Conservation (phyloP, 1,140 invertebrate species). For the Neodiprion lecontei region DNA sequence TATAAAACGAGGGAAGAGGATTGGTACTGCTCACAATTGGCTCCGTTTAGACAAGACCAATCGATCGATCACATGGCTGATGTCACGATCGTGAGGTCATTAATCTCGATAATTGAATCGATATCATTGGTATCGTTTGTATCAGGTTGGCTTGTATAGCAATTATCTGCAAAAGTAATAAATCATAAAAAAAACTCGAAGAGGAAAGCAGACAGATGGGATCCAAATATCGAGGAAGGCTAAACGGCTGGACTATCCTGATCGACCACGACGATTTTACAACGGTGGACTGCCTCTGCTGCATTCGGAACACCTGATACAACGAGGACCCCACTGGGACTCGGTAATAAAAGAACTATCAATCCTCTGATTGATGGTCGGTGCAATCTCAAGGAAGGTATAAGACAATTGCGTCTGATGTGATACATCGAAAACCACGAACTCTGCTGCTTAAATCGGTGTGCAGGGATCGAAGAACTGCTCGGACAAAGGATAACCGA, state of each 20-base stretch:
- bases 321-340: not conserved
- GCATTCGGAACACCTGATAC: not conserved
- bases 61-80: not conserved
- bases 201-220: not conserved
- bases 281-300: not conserved
- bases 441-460: too few species aligned
- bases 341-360: not conserved
- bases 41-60: not conserved
- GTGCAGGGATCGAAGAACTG: too few species aligned
- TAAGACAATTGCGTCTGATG: too few species aligned
- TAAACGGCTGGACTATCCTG: not conserved
- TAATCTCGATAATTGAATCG: slow-evolving; percentile 7
- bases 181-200: not conserved
- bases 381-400: not conserved
- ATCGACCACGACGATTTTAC: too few species aligned
- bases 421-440: too few species aligned
- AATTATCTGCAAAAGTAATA: slow-evolving; percentile 6
- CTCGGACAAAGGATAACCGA: too few species aligned
- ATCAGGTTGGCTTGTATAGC: not conserved
- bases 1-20: not conserved
- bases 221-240: not conserved
- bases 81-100: not conserved
- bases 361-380: not conserved
- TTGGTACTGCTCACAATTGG: not conserved
- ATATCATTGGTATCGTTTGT: slow-evolving; percentile 1